These are phyloP conservation scores for Grapholita molesta DNA, from an alignment of 1,140 invertebrate species.

Conservation along the genomic window DNA sequence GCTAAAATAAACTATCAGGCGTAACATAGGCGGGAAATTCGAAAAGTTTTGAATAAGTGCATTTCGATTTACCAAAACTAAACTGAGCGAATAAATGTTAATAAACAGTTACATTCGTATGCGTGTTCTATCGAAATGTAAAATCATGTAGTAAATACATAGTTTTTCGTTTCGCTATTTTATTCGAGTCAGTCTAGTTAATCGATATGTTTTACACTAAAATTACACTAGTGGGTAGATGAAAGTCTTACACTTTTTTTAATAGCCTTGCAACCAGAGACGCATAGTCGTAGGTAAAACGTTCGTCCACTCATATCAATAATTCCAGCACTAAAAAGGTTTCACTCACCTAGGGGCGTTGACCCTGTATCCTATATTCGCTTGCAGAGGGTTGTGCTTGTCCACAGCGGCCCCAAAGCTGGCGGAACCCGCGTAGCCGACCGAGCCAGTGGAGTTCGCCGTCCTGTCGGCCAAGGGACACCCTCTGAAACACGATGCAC, in stretches of 20 bases:
- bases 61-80: not conserved
- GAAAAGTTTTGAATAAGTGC: not conserved
- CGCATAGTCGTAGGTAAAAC: not conserved
- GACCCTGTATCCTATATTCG: slow-evolving; percentile 70
- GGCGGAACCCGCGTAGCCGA: slow-evolving; percentile 58
- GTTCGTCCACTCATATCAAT: not conserved
- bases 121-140: no score
- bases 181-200: no score
- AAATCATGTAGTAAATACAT: no score
- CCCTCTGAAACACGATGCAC: slow-evolving; percentile 68
- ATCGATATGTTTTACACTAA: no score
- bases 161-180: no score
- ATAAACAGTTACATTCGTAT: no score
- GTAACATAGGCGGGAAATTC: not conserved
- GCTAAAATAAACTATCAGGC: not conserved
- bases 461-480: slow-evolving; percentile 63
- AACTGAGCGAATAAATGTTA: not conserved
- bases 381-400: slow-evolving; percentile 63
- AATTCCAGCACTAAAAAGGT: not conserved
- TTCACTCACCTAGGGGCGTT: slow-evolving; percentile 67
- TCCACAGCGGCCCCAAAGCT: slow-evolving; percentile 67
- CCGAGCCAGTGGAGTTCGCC: slow-evolving; percentile 68
- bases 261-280: no score
- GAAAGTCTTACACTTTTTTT: not conserved
- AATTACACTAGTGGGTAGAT: no score